These are phyloP conservation scores for Microcebus ravelobensis DNA, from an alignment of 2,113 vertebrate species.

Conservation along the genomic window DNA sequence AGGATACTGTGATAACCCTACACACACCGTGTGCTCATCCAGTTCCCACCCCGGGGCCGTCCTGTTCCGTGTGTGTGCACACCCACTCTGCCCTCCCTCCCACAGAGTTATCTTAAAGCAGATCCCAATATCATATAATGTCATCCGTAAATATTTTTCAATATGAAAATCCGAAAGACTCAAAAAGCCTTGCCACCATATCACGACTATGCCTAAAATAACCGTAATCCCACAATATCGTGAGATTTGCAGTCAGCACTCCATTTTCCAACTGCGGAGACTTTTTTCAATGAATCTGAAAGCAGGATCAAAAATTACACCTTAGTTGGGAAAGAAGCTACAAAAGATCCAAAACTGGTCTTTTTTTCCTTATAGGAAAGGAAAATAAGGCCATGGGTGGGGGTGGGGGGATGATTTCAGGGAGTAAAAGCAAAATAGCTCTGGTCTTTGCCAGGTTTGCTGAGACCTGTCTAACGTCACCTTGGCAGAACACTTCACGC, in stretches of 20 bases:
- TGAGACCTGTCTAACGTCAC: constrained; percentile 14
- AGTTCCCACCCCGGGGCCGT: background rate
- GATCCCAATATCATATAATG: background rate
- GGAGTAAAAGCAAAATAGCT: background rate
- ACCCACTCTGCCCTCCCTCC: background rate
- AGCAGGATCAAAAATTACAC: background rate
- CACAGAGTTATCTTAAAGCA: background rate
- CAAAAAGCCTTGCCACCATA: background rate
- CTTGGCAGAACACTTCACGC: constrained; percentile 28
- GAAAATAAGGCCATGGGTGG: background rate
- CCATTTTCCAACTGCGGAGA: background rate
- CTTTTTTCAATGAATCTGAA: constrained; percentile 31
- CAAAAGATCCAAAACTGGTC: background rate
- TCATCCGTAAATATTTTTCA: constrained; percentile 26
- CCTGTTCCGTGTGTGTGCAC: background rate
- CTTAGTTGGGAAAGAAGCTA: background rate
- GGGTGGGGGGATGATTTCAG: background rate
- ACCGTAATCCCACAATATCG: background rate
- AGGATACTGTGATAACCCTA: background rate
- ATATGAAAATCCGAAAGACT: background rate
- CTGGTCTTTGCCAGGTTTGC: constrained; percentile 21
- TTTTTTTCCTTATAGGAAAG: background rate
- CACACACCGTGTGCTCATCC: background rate
- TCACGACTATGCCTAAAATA: background rate
- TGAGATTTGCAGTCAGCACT: background rate